phyloP scores from a whole-genome alignment of 2,113 vertebrate species.

The Chaetops frenatus region DNA sequence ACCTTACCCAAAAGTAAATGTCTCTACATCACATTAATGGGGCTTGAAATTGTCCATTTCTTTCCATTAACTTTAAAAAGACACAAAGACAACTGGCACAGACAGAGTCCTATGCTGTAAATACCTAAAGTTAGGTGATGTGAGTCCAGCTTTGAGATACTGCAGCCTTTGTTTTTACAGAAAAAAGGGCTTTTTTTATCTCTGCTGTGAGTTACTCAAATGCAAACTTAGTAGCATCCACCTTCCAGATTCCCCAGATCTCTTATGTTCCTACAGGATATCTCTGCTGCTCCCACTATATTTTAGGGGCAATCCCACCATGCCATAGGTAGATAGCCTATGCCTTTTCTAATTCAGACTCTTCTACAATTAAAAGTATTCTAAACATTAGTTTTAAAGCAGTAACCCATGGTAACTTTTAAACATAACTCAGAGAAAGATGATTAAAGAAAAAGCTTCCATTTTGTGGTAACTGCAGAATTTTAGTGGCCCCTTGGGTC shows the following conservation, averaged over 20 bases:
- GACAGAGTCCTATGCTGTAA: neutral
- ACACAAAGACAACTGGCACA: neutral
- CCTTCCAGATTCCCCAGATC: neutral
- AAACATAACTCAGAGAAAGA: neutral
- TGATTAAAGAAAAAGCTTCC: neutral
- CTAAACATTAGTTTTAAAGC: neutral
- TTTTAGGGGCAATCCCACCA: neutral
- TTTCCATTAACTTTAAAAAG: neutral
- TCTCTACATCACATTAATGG: neutral
- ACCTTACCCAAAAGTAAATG: neutral
- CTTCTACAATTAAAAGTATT: neutral
- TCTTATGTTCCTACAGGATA: neutral
- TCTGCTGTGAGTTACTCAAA: neutral
- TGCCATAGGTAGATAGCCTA: neutral
- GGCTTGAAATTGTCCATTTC: neutral
- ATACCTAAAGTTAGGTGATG: neutral
- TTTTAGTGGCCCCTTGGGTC: neutral
- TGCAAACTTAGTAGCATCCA: neutral
- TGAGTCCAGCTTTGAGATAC: neutral
- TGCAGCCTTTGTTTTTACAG: neutral
- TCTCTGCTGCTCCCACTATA: neutral
- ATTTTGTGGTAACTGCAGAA: neutral
- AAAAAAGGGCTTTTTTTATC: neutral
- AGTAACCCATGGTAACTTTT: neutral
- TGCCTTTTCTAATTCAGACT: neutral